A percentile compares a stretch with the other conserved stretches of the same genome.
Conservation (phyloP, 2,888 invertebrate species). For the Drosophila atripex region DNA sequence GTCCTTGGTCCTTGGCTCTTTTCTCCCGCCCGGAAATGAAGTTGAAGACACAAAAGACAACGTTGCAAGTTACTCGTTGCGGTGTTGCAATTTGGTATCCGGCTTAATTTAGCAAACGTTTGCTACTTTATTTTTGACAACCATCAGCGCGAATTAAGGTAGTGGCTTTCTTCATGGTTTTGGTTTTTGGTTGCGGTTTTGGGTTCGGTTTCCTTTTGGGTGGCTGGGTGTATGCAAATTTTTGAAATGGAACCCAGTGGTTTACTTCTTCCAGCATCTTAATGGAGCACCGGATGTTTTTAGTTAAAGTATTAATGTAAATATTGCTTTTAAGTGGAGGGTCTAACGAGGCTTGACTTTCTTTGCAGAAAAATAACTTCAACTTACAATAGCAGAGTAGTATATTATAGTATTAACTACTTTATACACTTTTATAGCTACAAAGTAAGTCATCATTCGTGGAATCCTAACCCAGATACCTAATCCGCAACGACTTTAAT, state of each 20-base stretch:
- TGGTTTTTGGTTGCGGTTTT: background rate
- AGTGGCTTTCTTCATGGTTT: slow-evolving; percentile 19
- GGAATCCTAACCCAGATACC: background rate
- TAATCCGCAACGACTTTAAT: slow-evolving; percentile 29
- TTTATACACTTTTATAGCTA: background rate
- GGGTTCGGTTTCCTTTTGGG: slow-evolving; percentile 13
- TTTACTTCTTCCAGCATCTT: slow-evolving; percentile 4
- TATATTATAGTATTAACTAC: too few species aligned
- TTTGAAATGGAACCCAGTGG: slow-evolving; percentile 22
- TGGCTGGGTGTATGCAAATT: slow-evolving; percentile 27
- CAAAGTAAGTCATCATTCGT: background rate
- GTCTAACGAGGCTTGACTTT: background rate
- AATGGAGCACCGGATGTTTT: slow-evolving; percentile 12
- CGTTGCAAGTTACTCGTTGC: slow-evolving; percentile 54
- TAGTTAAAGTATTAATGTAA: slow-evolving; percentile 7
- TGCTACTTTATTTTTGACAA: slow-evolving; percentile 57
- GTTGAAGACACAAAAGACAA: slow-evolving; percentile 59
- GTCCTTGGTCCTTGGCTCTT: slow-evolving; percentile 42
- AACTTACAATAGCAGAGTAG: background rate
- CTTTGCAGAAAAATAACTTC: background rate
- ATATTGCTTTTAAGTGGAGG: slow-evolving; percentile 8
- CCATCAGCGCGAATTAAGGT: slow-evolving; percentile 37
- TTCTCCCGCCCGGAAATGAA: slow-evolving; percentile 57
- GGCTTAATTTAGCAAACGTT: slow-evolving; percentile 74
- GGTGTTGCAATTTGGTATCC: slow-evolving; percentile 61